phyloP scores from a whole-genome alignment of 2,888 invertebrate species.

The Acleris cristana region DNA sequence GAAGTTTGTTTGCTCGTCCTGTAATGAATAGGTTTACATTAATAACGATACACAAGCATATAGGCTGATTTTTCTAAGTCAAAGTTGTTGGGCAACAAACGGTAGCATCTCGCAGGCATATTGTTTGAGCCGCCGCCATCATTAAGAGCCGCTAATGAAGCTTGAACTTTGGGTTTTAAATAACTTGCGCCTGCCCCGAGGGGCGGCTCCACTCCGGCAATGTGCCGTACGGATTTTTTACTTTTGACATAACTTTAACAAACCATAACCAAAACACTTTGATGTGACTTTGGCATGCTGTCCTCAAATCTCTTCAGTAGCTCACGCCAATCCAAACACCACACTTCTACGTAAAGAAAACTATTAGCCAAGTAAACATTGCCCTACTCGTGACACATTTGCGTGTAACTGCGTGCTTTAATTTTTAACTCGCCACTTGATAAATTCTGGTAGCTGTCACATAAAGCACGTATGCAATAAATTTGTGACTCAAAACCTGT shows the following conservation, averaged over 20 bases:
- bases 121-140: slow-evolving; percentile 73
- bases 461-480: slow-evolving; percentile 66
- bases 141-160: slow-evolving; percentile 82
- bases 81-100: slow-evolving; percentile 53
- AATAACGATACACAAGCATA: slow-evolving; percentile 36
- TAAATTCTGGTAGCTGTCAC: slow-evolving; percentile 75
- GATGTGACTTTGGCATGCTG: slow-evolving; percentile 69
- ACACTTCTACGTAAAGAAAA: slow-evolving; percentile 41
- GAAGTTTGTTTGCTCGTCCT: background rate
- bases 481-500: slow-evolving; percentile 67
- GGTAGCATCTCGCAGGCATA: slow-evolving; percentile 56
- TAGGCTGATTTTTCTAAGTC: slow-evolving; percentile 48
- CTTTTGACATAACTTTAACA: slow-evolving; percentile 68
- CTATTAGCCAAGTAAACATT: slow-evolving; percentile 47
- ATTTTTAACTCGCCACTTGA: slow-evolving; percentile 56
- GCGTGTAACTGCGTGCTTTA: slow-evolving; percentile 46
- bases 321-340: slow-evolving; percentile 41
- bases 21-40: slow-evolving; percentile 1
- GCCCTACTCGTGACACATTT: slow-evolving; percentile 44
- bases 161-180: slow-evolving; percentile 80
- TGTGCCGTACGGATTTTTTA: slow-evolving; percentile 70
- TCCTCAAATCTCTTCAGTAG: slow-evolving; percentile 32
- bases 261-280: slow-evolving; percentile 66
- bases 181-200: slow-evolving; percentile 68
- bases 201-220: slow-evolving; percentile 64